Evolutionary conservation across 2,113 vertebrate genomes (phyloP).

Genomic region (Dicentrarchus labrax): DNA sequence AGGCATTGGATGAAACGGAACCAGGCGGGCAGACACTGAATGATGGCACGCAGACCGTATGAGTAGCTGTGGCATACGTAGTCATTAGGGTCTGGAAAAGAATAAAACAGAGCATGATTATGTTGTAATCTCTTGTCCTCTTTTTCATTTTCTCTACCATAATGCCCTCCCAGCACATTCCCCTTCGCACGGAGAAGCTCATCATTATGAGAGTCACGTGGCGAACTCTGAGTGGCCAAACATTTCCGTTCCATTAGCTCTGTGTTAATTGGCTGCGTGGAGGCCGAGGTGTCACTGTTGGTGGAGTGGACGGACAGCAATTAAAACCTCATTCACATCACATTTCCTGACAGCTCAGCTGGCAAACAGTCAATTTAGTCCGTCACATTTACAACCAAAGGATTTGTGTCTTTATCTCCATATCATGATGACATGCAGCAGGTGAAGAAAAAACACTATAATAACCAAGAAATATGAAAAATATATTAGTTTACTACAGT

Average conservation of each 20-base stretch:
- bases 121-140: not conserved
- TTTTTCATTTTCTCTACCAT: not conserved
- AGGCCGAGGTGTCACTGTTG: constrained; percentile 40
- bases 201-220: constrained; percentile 53
- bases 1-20: constrained; percentile 98
- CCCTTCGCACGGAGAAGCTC: constrained; percentile 19
- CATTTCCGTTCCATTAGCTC: constrained; percentile 66
- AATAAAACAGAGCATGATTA: not conserved
- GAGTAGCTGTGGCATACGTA: constrained; percentile 91
- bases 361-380: constrained; percentile 15
- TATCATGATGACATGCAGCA: not conserved
- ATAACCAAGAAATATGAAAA: not conserved
- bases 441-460: not conserved
- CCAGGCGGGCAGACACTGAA: constrained; percentile 99
- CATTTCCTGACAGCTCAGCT: constrained; percentile 36
- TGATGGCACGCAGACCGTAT: constrained; percentile 95
- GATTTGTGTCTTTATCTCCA: not conserved
- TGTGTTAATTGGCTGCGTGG: constrained; percentile 50
- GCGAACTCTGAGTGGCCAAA: constrained; percentile 47
- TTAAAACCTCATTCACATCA: constrained; percentile 52
- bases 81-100: constrained; percentile 33
- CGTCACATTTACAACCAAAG: not conserved
- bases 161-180: not conserved
- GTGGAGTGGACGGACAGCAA: constrained; percentile 12
- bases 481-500: too few species aligned